These are phyloP conservation scores for Sabellastarte sp. DNA, from an alignment of 2,888 invertebrate species.

Conservation along the genomic window DNA sequence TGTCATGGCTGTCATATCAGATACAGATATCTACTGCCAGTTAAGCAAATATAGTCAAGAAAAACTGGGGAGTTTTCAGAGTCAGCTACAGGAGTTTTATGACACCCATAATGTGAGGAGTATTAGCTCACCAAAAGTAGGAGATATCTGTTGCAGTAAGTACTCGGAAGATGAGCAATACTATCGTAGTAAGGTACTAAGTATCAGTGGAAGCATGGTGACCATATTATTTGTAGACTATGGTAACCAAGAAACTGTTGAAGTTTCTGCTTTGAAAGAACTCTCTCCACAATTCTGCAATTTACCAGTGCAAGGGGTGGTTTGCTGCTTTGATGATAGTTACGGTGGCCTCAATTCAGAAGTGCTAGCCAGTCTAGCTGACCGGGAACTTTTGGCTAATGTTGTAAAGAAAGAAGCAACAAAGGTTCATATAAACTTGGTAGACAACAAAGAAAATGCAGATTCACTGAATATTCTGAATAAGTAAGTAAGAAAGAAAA, in stretches of 20 bases:
- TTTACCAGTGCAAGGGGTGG: not conserved
- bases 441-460: not conserved
- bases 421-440: not conserved
- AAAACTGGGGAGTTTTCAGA: not conserved
- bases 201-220: not conserved
- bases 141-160: not conserved
- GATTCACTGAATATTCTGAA: not conserved
- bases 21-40: not conserved
- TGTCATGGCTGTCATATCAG: not conserved
- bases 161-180: not conserved
- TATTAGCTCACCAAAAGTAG: not conserved
- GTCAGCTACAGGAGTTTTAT: not conserved
- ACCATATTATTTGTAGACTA: not conserved
- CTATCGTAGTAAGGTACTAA: not conserved
- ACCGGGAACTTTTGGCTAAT: not conserved
- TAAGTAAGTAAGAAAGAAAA: constrained; percentile 1
- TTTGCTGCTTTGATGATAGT: not conserved
- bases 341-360: not conserved
- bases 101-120: too few species aligned
- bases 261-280: not conserved
- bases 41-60: not conserved
- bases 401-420: not conserved
- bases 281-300: not conserved
- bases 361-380: not conserved
- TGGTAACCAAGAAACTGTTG: not conserved